Base-by-base conservation (phyloP, 2,113 vertebrate species). In the Dipodomys stephensi region DNA sequence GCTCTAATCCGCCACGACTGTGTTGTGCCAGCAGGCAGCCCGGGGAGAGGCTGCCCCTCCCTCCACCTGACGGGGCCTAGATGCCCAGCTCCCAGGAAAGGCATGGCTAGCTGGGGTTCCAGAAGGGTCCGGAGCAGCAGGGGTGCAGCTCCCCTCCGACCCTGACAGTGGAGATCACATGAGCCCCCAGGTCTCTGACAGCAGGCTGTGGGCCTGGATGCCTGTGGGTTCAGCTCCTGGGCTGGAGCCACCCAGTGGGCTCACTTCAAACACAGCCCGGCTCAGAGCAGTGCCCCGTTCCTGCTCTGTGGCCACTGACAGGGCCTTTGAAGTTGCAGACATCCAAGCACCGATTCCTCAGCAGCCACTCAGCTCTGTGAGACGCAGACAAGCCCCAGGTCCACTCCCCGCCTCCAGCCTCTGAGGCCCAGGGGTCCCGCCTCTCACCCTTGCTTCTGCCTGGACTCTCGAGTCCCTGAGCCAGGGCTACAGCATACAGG, bases 281-380 rank as follows among this genome's bases (percentile, higher is more conserved):
- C 49, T 71, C 28, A n/a, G 77, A 62, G 67, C 77, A 35, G 30
- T 49, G 60, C 30, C 62, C 79, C 65, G 11, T 35, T 11, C 39
- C 73, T 25, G 19, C 16, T 67, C 53, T 53, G 19, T n/a, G 22
- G 77, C 12, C 5, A 18, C 13, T 81, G 76, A 46, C 23, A 6
- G 32, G 28, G 49, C 57, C 77, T 89, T 89, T 89, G 87, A 80
- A 89, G 87, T 60, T 46, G 4, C 20, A 71, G 87, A 89, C 77
- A 89, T 71, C 77, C 80, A 89, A 89, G 87, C 6, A 16, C 35
- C 20, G 39, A 39, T 73, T 67, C 28, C 64, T 78, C 44, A 68
- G 30, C 60, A 46, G 44, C 67, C 30, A 35, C 46, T 35, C 64
- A 80, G 76, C 49, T 81, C 27, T 71, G 49, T 44, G 10, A 18